Conservation (phyloP, 1,140 invertebrate species). For the Grapholita molesta region DNA sequence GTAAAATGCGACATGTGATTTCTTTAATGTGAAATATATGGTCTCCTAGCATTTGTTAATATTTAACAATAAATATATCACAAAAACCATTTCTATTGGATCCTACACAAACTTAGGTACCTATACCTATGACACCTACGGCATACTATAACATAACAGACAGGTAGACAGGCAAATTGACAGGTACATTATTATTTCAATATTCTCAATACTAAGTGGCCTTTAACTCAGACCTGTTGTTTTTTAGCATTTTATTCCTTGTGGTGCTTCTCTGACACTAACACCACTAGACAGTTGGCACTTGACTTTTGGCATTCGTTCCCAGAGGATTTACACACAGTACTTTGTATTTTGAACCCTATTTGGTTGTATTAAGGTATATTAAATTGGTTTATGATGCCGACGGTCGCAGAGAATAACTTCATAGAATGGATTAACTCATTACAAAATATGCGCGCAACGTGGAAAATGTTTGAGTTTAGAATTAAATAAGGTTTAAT, state of each 20-base stretch:
- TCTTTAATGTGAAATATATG: too few species aligned
- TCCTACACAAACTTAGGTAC: too few species aligned
- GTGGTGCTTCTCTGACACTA: not conserved
- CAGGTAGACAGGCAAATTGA: not conserved
- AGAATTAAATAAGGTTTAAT: not conserved
- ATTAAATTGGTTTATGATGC: too few species aligned
- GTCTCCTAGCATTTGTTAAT: too few species aligned
- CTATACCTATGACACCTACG: too few species aligned
- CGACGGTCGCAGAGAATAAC: not conserved
- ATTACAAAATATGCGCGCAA: not conserved
- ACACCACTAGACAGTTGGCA: not conserved
- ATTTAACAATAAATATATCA: too few species aligned
- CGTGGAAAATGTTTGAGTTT: not conserved
- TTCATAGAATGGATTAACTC: not conserved
- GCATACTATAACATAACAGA: too few species aligned
- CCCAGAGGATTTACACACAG: not conserved
- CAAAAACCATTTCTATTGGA: too few species aligned
- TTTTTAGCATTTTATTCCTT: not conserved
- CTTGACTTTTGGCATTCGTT: not conserved
- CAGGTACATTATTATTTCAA: not conserved
- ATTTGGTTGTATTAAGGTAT: too few species aligned
- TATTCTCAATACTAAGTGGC: not conserved
- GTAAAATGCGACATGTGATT: too few species aligned
- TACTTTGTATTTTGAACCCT: too few species aligned
- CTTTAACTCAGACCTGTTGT: not conserved